Base-by-base conservation (phyloP, 2,113 vertebrate genomes). In the Takifugu flavidus region DNA sequence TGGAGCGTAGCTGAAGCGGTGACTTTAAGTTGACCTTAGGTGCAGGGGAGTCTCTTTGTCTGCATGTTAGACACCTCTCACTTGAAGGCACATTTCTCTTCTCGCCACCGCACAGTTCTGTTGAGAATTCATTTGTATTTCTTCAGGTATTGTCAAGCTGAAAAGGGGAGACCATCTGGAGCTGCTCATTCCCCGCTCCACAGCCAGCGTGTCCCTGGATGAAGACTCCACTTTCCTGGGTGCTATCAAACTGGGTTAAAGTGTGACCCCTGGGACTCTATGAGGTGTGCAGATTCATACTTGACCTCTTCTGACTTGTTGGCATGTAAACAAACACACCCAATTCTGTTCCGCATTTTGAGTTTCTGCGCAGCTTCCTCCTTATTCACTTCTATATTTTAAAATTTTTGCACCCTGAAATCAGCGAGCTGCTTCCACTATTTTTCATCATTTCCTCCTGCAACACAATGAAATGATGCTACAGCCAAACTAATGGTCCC, bases 181-280 rank as follows among this genome's bases (percentile, higher is more conserved):
- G 65, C 92, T 98, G 59, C 91, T 95, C 49, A 95, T 98, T 70
- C 95, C 95, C 10, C 89, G 95, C 1, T 72, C 88, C 15, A 78
- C 89, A 11, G 94, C 96, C 20, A 92, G 91, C 46, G 91, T 99
- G 70, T 95, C 93, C 13, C 81, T 91, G 75, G 91, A 91, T n/a
- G 96, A 95, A 65, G 96, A 98, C 4, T 86, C 88, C 68, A 98
- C 96, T 29, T 99, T 95, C 83, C 90, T 98, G 54, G 96, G 96
- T 28, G 95, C 93, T 15, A 69, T 98, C 68, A 94, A 93, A 71
- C 92, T 98, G 72, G 78, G 89, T 78, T 99, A 89, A 96, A 70
- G 5, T 55, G n/a, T 29, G 15, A 60, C 51, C 8, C 62, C 10
- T 6, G 26, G 14, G 61, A 25, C 39, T 12, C 5, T 20, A 11